Percentiles rank a stretch among this genome's conserved stretches.
Evolutionary conservation across 2,888 invertebrate species (phyloP).

Genomic region (Microdon myrmicae): DNA sequence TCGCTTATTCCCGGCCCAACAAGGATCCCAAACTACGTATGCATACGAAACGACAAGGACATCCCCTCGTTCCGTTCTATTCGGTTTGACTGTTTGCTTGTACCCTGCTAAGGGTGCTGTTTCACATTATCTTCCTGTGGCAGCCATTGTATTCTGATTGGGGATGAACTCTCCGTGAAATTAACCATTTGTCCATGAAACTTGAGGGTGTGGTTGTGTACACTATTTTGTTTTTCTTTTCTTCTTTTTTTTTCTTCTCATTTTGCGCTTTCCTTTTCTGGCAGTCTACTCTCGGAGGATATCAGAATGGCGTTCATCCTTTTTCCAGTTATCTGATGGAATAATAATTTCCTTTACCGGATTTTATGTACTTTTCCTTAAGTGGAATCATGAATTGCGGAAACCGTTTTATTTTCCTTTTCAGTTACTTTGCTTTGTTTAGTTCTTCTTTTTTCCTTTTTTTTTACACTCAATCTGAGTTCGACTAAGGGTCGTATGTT

Average conservation of each 20-base stretch:
- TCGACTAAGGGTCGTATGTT: constrained; percentile 19
- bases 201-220: constrained; percentile 37
- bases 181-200: constrained; percentile 46
- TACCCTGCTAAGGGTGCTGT: constrained; percentile 26
- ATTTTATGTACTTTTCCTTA: constrained; percentile 48
- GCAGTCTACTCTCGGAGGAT: not conserved
- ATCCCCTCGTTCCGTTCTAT: constrained; percentile 3
- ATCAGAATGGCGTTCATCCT: constrained; percentile 39
- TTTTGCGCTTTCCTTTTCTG: not conserved
- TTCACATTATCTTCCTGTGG: constrained; percentile 44
- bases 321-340: constrained; percentile 47
- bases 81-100: constrained; percentile 10
- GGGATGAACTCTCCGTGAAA: constrained; percentile 50
- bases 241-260: not conserved
- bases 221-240: no score
- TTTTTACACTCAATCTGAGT: constrained; percentile 24
- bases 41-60: constrained; percentile 14
- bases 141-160: constrained; percentile 50
- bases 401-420: constrained; percentile 46
- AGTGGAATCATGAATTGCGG: constrained; percentile 52
- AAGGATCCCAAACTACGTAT: no score
- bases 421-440: constrained; percentile 5
- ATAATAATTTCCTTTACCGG: constrained; percentile 42
- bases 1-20: constrained; percentile 46
- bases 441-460: not conserved